These are phyloP conservation scores for Temnopleurus reevesii DNA, from an alignment of 53 echinoderm and acorn worm genomes.

Conservation along the genomic window DNA sequence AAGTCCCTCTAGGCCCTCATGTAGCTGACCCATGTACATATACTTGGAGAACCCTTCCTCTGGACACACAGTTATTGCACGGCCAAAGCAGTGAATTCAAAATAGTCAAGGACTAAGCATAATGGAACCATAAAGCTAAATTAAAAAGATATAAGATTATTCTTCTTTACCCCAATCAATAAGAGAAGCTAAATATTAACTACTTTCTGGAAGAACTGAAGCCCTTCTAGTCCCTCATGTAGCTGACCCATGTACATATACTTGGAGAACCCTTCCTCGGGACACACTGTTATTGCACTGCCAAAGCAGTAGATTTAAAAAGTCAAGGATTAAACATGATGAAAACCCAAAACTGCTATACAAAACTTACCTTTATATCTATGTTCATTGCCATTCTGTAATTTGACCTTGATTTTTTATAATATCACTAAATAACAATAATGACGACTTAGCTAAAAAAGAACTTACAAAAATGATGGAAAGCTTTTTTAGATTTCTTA, in stretches of 20 bases:
- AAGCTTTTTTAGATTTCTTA: no score
- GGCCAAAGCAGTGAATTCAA: constrained; percentile 73
- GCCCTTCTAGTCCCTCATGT: constrained; percentile 76
- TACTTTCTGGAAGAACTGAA: constrained; percentile 82
- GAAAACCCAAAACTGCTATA: no score
- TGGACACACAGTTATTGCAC: constrained; percentile 76
- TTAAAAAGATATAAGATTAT: no score
- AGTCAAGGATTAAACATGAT: constrained; percentile 35
- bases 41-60: constrained; percentile 82
- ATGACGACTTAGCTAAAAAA: no score
- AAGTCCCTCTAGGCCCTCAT: constrained; percentile 77
- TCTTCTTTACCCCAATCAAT: no score
- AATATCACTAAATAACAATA: no score
- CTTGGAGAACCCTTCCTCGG: constrained; percentile 78
- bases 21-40: constrained; percentile 93
- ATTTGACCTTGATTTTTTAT: no score
- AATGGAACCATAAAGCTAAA: no score
- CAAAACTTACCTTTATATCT: no score
- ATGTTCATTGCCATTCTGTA: no score
- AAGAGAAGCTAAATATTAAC: no score
- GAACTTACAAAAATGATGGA: no score
- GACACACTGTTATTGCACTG: constrained; percentile 74
- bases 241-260: constrained; percentile 97
- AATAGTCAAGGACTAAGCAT: constrained; percentile 12
- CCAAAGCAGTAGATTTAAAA: constrained; percentile 70